These are phyloP conservation scores for Whitmania pigra DNA, from an alignment of 1,140 invertebrate species.

Conservation along the genomic window DNA sequence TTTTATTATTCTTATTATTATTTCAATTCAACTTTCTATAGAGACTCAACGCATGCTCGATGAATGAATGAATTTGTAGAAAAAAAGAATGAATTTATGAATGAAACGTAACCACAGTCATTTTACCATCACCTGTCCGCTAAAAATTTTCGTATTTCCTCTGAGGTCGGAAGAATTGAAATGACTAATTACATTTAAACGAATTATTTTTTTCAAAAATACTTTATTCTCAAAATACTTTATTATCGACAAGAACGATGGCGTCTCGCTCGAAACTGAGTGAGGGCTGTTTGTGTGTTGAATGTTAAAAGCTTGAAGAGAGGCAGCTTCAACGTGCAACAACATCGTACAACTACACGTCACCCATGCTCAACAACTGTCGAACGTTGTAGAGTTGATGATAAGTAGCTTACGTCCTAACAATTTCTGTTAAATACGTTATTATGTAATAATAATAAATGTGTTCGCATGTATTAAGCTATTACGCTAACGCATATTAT, in stretches of 20 bases:
- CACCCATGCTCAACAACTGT: not conserved
- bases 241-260: no score
- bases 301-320: no score
- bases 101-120: not conserved
- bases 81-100: conserved; percentile 2
- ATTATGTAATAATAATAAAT: no score
- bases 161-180: no score
- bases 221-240: no score
- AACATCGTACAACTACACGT: no score
- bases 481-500: no score
- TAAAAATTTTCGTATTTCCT: not conserved
- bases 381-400: not conserved
- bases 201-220: not conserved
- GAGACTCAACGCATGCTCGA: not conserved
- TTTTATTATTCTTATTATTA: no score
- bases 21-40: not conserved
- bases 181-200: not conserved
- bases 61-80: not conserved
- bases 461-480: no score
- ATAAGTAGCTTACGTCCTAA: not conserved
- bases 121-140: not conserved
- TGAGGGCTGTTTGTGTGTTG: no score
- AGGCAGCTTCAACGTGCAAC: no score
- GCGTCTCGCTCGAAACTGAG: no score
- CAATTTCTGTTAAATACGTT: not conserved